phyloP scores from a whole-genome alignment of 2,888 invertebrate species.

The Ametastegia equiseti region DNA sequence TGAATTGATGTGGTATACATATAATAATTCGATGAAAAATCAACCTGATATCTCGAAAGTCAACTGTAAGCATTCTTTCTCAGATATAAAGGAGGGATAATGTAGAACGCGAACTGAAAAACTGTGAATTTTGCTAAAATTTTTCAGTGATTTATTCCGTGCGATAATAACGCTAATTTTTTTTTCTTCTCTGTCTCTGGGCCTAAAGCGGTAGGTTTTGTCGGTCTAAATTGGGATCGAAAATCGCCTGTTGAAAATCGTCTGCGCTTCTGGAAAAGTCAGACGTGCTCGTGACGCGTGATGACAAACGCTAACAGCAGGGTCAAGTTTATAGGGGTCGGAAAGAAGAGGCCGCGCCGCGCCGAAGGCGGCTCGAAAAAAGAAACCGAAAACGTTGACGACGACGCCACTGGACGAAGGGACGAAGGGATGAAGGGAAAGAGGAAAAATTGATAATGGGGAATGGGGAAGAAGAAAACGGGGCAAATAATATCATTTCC shows the following conservation, averaged over 20 bases:
- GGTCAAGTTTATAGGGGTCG: conserved; percentile 37
- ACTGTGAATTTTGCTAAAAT: no score
- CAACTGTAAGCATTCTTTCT: no score
- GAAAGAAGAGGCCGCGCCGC: conserved; percentile 26
- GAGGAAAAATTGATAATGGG: not conserved
- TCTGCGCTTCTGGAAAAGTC: not conserved
- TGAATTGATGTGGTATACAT: no score
- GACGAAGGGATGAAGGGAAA: not conserved
- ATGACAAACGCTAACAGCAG: conserved; percentile 41
- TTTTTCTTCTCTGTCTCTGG: not conserved
- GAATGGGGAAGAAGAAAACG: not conserved
- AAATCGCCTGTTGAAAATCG: conserved; percentile 5
- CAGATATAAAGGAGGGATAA: no score
- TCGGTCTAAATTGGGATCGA: not conserved
- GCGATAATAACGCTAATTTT: not conserved
- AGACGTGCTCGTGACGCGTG: conserved; percentile 35
- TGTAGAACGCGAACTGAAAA: no score
- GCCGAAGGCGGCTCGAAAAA: not conserved
- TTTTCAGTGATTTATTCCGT: not conserved
- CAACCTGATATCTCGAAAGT: no score
- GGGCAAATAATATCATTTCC: conserved; percentile 39
- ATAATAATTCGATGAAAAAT: no score
- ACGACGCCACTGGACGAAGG: not conserved
- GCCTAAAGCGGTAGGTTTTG: not conserved
- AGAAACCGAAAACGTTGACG: not conserved